Conservation (phyloP, 2,113 vertebrate genomes). For the Xenopus tropicalis region UCB_Xtro_10.0 CM004448.2:121242501-121243000, state of each 20-base stretch:
- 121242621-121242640: background rate
- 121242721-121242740: no score
- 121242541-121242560: background rate
- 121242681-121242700: background rate
- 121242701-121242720: no score
- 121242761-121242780: no score
- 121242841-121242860: background rate
- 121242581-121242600: background rate
- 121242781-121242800: no score
- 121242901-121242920: slow-evolving; percentile 38
- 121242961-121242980: slow-evolving; percentile 25
- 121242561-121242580: background rate
- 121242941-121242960: slow-evolving; percentile 35
- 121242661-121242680: background rate
- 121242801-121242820: background rate
- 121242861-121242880: slow-evolving; percentile 16
- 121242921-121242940: slow-evolving; percentile 37
- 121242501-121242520: slow-evolving; percentile 49
- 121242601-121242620: background rate
- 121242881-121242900: slow-evolving; percentile 38
- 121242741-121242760: no score
- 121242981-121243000: slow-evolving; percentile 30
- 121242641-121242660: background rate
- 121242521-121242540: slow-evolving; percentile 39
- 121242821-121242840: background rate